phyloP scores from a whole-genome alignment of 2,113 vertebrate genomes.

The Zosterops lateralis region DNA sequence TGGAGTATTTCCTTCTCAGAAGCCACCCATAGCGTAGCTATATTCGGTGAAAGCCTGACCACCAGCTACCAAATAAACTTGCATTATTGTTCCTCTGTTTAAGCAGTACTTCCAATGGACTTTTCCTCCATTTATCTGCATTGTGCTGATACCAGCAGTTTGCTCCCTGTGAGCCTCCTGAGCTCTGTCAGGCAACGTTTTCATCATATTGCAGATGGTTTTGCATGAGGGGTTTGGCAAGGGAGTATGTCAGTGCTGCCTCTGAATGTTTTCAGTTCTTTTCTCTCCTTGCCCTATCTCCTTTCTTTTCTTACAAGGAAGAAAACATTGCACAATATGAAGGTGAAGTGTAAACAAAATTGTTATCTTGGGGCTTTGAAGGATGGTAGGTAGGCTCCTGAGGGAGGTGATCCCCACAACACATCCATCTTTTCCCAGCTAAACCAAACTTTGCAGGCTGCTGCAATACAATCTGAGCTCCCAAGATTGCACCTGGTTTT shows the following conservation, averaged over 20 bases:
- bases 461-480: accelerated
- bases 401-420: background rate
- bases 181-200: background rate
- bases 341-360: background rate
- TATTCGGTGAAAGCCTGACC: background rate
- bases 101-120: background rate
- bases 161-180: background rate
- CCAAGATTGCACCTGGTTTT: background rate
- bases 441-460: background rate
- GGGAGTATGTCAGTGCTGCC: background rate
- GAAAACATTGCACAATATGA: background rate
- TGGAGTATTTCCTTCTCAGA: background rate
- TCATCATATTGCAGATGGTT: background rate
- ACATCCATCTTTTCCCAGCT: background rate
- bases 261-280: background rate
- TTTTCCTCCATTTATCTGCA: background rate
- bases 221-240: background rate
- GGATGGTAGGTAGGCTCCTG: background rate
- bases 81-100: background rate
- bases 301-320: background rate
- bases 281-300: background rate
- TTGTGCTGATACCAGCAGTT: background rate
- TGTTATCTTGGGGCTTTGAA: background rate
- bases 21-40: background rate
- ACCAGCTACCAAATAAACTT: background rate